Conservation (phyloP, 1,140 invertebrate species). For the Oppia nitens region DNA sequence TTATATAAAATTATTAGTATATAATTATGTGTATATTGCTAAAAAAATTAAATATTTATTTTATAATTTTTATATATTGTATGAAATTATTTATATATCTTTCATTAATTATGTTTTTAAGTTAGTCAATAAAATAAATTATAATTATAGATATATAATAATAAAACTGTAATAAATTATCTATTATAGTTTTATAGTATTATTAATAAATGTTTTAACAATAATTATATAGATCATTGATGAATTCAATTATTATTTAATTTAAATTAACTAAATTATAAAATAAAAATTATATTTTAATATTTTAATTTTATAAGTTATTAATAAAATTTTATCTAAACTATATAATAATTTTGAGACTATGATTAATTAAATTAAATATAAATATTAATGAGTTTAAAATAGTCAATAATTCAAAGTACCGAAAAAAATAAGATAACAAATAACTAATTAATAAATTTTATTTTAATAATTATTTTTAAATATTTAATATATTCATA, state of each 20-base stretch:
- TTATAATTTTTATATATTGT: too few relatives aligned
- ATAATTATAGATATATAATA: not conserved
- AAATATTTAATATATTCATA: not conserved
- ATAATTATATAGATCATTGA: not conserved
- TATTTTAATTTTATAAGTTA: not conserved
- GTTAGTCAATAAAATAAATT: not conserved
- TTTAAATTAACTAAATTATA: not conserved
- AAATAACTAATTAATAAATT: not conserved
- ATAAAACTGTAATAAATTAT: not conserved
- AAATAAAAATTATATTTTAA: not conserved
- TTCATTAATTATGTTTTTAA: too few relatives aligned
- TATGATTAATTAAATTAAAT: not conserved
- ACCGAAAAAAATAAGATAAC: not conserved
- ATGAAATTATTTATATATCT: too few relatives aligned
- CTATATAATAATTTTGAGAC: not conserved
- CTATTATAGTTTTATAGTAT: too few relatives aligned
- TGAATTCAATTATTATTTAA: not conserved
- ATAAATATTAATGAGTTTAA: not conserved
- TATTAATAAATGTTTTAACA: not conserved
- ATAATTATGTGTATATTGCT: too few relatives aligned
- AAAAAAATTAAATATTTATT: too few relatives aligned
- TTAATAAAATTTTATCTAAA: not conserved
- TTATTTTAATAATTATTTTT: not conserved
- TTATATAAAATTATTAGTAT: too few relatives aligned
- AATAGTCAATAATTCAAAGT: not conserved